phyloP scores from a whole-genome alignment of 2,888 invertebrate species.

The Cephus sareptanus region DNA sequence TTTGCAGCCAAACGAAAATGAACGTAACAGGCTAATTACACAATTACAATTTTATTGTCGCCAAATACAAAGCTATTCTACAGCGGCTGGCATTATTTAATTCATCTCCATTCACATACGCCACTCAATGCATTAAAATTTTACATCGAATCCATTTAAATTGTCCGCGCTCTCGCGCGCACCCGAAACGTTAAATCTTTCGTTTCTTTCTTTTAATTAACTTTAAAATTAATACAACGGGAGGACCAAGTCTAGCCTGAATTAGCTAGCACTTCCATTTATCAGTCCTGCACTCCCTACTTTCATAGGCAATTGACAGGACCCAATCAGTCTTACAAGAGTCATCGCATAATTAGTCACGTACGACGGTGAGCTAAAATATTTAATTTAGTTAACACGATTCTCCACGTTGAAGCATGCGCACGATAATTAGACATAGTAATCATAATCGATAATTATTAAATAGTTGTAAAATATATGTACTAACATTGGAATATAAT shows the following conservation, averaged over 20 bases:
- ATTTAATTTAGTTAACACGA: constrained; percentile 13
- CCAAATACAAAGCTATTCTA: constrained; percentile 30
- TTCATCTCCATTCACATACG: background rate
- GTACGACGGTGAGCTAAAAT: constrained; percentile 10
- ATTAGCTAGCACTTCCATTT: constrained; percentile 1
- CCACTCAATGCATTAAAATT: background rate
- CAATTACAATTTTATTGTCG: constrained; percentile 21
- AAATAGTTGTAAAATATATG: constrained; percentile 25
- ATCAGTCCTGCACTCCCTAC: constrained; percentile 22
- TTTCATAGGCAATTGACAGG: constrained; percentile 31
- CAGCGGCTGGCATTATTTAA: constrained; percentile 7
- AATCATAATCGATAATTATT: constrained; percentile 8
- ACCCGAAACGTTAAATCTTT: background rate
- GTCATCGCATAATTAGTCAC: constrained; percentile 15
- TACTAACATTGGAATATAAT: constrained; percentile 29
- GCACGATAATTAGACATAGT: constrained; percentile 1
- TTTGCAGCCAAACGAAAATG: background rate
- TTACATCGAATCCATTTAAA: too few relatives aligned
- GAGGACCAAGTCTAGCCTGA: background rate
- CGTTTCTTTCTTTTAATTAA: background rate
- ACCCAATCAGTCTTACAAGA: constrained; percentile 31
- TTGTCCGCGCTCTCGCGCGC: too few relatives aligned
- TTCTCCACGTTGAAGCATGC: constrained; percentile 13
- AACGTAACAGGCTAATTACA: constrained; percentile 1
- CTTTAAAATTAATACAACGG: constrained; percentile 1